A percentile compares a stretch with the other conserved stretches of the same genome.
phyloP scores from a whole-genome alignment of 2,797 vertebrate genomes.

The Okamejei kenojei region DNA sequence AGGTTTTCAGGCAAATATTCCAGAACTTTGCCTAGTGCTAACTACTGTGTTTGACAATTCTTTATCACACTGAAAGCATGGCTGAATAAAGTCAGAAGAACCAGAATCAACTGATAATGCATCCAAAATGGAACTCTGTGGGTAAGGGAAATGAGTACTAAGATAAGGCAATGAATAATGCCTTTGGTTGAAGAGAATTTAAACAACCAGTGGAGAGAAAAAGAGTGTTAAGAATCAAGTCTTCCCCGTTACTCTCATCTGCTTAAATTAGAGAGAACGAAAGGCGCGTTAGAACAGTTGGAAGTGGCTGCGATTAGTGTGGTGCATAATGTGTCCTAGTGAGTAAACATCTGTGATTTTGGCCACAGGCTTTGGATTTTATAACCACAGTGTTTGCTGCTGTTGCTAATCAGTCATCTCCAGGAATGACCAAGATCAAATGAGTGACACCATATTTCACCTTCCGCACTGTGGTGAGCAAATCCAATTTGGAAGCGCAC shows the following conservation, averaged over 20 bases:
- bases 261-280: not conserved
- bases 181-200: not conserved
- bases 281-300: not conserved
- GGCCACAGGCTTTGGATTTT: not conserved
- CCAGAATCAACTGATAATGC: not conserved
- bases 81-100: not conserved
- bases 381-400: not conserved
- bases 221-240: not conserved
- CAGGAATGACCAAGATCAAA: not conserved
- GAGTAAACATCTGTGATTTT: not conserved
- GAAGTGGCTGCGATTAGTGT: not conserved
- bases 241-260: not conserved
- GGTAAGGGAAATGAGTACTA: not conserved
- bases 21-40: too few species aligned
- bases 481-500: conserved; percentile 11
- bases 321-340: not conserved
- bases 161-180: not conserved
- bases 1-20: too few species aligned
- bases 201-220: not conserved
- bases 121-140: not conserved
- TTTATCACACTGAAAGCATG: not conserved
- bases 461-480: not conserved
- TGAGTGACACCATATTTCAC: not conserved
- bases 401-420: conserved; percentile 30
- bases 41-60: not conserved